Evolutionary conservation across 2,888 invertebrate species (phyloP).

Genomic region (Nomada ruficornis): DNA sequence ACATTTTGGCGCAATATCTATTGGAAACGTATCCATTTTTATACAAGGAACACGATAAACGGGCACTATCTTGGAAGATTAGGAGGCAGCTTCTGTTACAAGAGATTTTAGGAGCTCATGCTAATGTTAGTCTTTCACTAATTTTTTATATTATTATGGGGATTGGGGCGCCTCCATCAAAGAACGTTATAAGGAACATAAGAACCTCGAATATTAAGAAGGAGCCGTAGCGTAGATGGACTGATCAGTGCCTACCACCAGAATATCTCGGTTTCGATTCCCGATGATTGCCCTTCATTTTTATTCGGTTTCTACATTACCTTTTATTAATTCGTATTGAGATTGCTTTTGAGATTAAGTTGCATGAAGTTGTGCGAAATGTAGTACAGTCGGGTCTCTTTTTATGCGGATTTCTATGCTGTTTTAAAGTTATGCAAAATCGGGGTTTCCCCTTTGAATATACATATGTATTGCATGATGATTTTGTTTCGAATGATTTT

Average conservation of each 20-base stretch:
- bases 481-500: too few species aligned
- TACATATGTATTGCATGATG: too few species aligned
- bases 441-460: too few species aligned
- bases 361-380: background rate
- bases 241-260: too few species aligned
- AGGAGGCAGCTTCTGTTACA: conserved; percentile 86
- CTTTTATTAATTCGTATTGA: background rate
- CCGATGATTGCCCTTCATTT: too few species aligned
- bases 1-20: conserved; percentile 94
- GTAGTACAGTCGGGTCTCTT: background rate
- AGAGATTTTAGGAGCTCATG: conserved; percentile 86
- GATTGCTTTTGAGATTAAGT: background rate
- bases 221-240: too few species aligned
- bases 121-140: conserved; percentile 86
- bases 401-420: too few species aligned
- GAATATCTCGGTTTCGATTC: too few species aligned
- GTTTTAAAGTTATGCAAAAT: too few species aligned
- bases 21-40: conserved; percentile 90
- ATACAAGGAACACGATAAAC: conserved; percentile 87
- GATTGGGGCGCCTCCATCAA: too few species aligned
- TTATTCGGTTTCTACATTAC: background rate
- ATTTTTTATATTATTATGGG: background rate
- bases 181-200: too few species aligned
- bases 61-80: conserved; percentile 89
- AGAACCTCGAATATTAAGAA: too few species aligned